These are phyloP conservation scores for Dufourea novaeangliae DNA, from an alignment of 1,140 invertebrate species.

Conservation along the genomic window DNA sequence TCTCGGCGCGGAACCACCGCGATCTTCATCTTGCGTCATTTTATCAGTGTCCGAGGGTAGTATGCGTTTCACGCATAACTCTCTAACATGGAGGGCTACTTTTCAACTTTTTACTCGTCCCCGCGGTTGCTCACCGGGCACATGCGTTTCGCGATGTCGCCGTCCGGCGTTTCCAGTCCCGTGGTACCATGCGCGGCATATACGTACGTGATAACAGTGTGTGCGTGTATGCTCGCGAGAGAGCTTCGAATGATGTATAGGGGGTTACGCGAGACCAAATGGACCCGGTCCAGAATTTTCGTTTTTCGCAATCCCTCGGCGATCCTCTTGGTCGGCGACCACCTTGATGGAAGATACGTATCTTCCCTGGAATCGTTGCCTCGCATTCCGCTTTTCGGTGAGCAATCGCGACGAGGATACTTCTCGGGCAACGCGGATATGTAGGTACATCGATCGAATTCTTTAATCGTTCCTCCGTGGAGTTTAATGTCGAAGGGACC, in stretches of 20 bases:
- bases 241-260: constrained; percentile 60
- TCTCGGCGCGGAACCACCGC: constrained; percentile 42
- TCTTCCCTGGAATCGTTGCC: constrained; percentile 45
- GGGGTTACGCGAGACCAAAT: constrained; percentile 49
- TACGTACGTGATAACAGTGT: neutral
- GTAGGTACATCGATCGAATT: constrained; percentile 3
- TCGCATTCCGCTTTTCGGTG: constrained; percentile 57
- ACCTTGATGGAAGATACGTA: constrained; percentile 54
- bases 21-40: constrained; percentile 59
- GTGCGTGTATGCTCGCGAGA: constrained; percentile 28
- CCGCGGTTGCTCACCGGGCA: constrained; percentile 8
- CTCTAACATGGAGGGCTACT: constrained; percentile 63
- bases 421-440: neutral
- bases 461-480: neutral
- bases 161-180: constrained; percentile 22
- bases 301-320: constrained; percentile 48
- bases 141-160: constrained; percentile 31
- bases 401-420: neutral
- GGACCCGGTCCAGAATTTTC: constrained; percentile 58
- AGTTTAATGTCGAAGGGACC: neutral
- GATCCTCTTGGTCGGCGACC: constrained; percentile 47
- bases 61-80: constrained; percentile 67
- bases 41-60: constrained; percentile 66
- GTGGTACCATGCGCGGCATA: neutral
- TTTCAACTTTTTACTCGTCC: constrained; percentile 71